Percentiles rank a stretch among this genome's conserved stretches.
Conservation (phyloP, 2,113 vertebrate genomes). For the Sclerurus mexicanus region DNA sequence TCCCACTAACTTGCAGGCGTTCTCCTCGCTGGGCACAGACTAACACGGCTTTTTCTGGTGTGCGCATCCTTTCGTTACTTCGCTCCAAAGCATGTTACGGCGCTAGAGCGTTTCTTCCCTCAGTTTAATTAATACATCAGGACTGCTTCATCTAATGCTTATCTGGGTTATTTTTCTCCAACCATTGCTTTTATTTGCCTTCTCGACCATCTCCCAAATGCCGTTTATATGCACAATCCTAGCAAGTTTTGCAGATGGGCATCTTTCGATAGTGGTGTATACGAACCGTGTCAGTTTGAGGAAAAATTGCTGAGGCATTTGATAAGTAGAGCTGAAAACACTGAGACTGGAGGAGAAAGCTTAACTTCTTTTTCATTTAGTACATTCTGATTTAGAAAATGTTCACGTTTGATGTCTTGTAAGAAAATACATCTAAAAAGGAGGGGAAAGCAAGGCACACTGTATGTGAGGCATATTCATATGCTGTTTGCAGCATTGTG, state of each 20-base stretch:
- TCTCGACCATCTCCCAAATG: not conserved
- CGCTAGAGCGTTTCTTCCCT: not conserved
- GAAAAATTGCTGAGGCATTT: not conserved
- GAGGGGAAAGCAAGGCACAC: not conserved
- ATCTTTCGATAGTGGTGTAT: not conserved
- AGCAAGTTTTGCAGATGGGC: conserved; percentile 23
- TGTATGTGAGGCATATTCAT: not conserved
- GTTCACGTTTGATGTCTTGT: not conserved
- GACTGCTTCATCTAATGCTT: not conserved
- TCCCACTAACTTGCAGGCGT: not conserved
- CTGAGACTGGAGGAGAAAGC: not conserved
- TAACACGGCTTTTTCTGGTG: not conserved
- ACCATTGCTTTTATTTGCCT: not conserved
- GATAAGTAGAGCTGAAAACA: not conserved
- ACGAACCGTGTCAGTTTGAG: not conserved
- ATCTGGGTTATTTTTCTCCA: not conserved
- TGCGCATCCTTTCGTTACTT: not conserved
- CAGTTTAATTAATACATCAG: not conserved
- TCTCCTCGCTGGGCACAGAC: not conserved
- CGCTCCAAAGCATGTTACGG: not conserved
- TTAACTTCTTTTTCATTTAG: not conserved
- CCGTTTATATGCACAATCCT: not conserved
- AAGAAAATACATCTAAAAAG: not conserved
- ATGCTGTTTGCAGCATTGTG: not conserved
- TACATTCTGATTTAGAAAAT: not conserved